These are phyloP conservation scores for Antitype chi DNA, from an alignment of 2,888 invertebrate species.

Conservation along the genomic window DNA sequence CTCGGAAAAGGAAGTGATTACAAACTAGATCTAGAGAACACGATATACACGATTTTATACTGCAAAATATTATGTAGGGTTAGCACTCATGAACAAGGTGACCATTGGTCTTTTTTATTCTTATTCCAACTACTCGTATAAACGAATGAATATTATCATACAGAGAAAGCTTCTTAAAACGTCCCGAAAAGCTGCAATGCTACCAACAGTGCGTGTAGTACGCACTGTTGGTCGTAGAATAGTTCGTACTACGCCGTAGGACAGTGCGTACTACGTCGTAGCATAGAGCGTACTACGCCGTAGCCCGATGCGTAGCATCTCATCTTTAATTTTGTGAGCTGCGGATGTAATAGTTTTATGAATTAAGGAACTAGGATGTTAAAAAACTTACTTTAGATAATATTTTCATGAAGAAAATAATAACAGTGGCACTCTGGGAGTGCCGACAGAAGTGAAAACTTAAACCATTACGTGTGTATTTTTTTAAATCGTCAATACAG, in stretches of 20 bases:
- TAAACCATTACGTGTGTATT: too few relatives aligned
- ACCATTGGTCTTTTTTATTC: background rate
- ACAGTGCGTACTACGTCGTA: background rate
- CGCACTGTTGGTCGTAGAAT: too few relatives aligned
- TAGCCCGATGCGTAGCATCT: background rate
- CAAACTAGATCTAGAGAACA: slow-evolving; percentile 1
- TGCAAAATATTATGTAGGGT: background rate
- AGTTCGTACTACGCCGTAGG: background rate
- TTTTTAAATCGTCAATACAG: too few relatives aligned
- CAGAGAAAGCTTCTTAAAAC: background rate
- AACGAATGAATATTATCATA: background rate
- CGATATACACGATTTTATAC: background rate
- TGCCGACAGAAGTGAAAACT: too few relatives aligned
- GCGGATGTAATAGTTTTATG: background rate
- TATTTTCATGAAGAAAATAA: background rate
- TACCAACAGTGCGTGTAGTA: background rate
- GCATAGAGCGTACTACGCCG: background rate
- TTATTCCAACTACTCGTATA: too few relatives aligned
- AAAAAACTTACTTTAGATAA: background rate
- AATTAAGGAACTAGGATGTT: background rate
- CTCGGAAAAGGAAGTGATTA: slow-evolving; percentile 35
- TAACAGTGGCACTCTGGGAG: too few relatives aligned
- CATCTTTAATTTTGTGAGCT: background rate
- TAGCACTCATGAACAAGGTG: too few relatives aligned
- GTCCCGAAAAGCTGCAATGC: too few relatives aligned